Evolutionary conservation across 1,140 invertebrate genomes (phyloP), one percentile per base, ranked within the genome.

Genomic region (Mesaphorura yosii): DNA sequence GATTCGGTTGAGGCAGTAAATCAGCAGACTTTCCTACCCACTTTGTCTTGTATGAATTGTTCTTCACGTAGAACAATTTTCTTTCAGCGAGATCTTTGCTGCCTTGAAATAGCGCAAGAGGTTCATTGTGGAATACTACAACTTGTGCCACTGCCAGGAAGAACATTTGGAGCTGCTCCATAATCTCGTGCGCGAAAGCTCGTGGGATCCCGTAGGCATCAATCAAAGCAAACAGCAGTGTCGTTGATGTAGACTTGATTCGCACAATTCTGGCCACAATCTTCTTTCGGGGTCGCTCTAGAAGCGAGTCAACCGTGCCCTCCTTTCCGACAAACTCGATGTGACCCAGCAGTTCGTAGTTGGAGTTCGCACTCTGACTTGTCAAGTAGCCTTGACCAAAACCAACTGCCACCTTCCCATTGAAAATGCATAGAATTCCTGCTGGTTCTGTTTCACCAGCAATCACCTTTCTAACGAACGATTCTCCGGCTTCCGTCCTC

Each of bases 61-160:
- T 38, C 10, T 37, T 53, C 3, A 45, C 20, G 51, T 46, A 45
- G 25, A 53, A 45, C 17, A 37, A 26, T 26, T 47, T 34, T 19
- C 38, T 37, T n/a, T 46, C 28, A 4, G 27, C 20, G 3, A 22
- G 10, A 23, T n/a, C 28, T n/a, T 20, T 34, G 20, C 38, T 19
- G 19, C 26, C 19, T 45, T 34, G 31, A 17, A 46, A 53, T 38
- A 14, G 28, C n/a, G 28, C 44, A 12, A 12, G 27, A 3, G 29
- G 41, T 46, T 58, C 50, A 1, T 50, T 49, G 28, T 58, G 46
- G 28, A 58, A 58, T n/a, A 58, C 39, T 19, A 58, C 45, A n/a
- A n/a, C n/a, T n/a, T n/a, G n/a, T n/a, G n/a, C n/a, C n/a, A n/a
- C n/a, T n/a, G n/a, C n/a, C n/a, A n/a, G n/a, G n/a, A n/a, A n/a